Base-by-base conservation (phyloP, 2,888 invertebrate genomes). In the Netelia inedita region DNA sequence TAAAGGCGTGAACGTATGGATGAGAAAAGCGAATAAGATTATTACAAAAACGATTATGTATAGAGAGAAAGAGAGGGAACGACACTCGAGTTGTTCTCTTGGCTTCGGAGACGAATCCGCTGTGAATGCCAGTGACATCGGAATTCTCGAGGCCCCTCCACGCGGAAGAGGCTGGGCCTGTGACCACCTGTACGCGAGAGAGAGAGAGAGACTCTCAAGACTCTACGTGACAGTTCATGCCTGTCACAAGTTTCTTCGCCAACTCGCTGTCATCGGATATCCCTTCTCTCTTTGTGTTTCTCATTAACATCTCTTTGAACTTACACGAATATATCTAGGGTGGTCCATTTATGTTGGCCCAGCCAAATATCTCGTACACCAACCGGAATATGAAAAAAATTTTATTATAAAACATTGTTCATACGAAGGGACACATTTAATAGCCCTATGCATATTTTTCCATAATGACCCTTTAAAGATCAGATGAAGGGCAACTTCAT, bases 61-160 rank as follows among this genome's bases (percentile, higher is more conserved):
- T 6, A 35, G 14, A 65, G 14, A 69, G 69, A 43, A 3, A 43
- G 10, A 43, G 23, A 59, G 78, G 41, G 43, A n/a, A 41, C 16
- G 14, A 19, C 9, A 63, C 35, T 35, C 69, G 11, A 78, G 11
- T 14, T 14, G 46, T 35, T 78, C 35, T 71, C 14, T 46, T 78
- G 69, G 78, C 69, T 69, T 63, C 6, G n/a, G 19, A 61, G 61
- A 53, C 35, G 28, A 46, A 46, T 46, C 11, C 57, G 19, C 46
- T 53, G 61, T 23, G 68, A 50, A 35, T 78, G 78, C 69, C 78
- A 78, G 61, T 78, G 78, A 78, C 68, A 78, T 71, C 35, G 14
- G 50, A 69, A 23, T 46, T 61, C 35, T 71, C 69, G 53, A 78
- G 53, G 19, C 28, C 28, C 21, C 28, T 21, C 50, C 10, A n/a